Conservation (phyloP, 2,113 vertebrate species). For the Nothocercus julius region DNA sequence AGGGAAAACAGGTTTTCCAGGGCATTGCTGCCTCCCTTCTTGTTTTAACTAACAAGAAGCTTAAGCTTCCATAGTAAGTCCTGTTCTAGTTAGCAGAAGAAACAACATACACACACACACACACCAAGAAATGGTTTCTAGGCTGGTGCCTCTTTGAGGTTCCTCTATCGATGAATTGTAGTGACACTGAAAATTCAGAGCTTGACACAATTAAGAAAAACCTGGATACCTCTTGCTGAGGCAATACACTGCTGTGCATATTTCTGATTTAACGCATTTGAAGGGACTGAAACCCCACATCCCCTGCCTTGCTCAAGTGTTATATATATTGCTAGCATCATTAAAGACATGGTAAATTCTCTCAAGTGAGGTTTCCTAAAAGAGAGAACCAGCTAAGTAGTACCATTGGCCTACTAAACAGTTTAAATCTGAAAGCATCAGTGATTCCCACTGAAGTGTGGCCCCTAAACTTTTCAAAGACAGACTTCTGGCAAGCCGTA, state of each 20-base stretch:
- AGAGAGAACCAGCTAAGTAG: background rate
- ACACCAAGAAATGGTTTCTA: background rate
- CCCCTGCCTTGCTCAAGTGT: fast-evolving
- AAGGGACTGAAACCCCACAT: background rate
- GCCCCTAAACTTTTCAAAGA: background rate
- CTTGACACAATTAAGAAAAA: background rate
- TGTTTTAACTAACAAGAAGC: background rate
- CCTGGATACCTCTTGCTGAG: background rate
- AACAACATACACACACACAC: too few relatives aligned
- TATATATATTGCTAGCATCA: fast-evolving
- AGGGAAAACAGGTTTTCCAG: background rate
- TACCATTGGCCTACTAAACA: too few relatives aligned
- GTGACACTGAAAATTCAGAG: background rate
- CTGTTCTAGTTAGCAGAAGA: background rate
- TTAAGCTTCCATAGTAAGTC: background rate
- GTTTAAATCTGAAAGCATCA: background rate
- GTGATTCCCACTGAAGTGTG: background rate
- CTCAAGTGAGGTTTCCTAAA: background rate
- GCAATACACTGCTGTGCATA: background rate
- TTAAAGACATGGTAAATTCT: too few relatives aligned
- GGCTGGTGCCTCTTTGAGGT: background rate
- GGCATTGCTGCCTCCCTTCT: background rate
- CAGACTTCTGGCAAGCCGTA: background rate
- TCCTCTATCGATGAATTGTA: background rate
- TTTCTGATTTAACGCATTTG: background rate